phyloP scores from a whole-genome alignment of 2,797 vertebrate genomes.

The Paramormyrops hopkinsi region DNA sequence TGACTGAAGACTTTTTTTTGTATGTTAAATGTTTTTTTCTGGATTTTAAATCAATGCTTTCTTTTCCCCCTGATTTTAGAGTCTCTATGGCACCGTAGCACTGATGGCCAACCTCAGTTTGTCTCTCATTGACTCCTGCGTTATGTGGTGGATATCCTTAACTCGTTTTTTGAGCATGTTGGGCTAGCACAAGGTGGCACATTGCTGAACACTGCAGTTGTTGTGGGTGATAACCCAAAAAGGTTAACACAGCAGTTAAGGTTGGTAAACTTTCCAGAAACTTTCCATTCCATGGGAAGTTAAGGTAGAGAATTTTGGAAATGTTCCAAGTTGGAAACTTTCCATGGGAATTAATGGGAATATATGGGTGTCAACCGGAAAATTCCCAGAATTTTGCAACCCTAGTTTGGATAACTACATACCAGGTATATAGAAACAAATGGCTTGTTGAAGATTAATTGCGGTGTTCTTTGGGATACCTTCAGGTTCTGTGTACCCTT shows the following conservation, averaged over 20 bases:
- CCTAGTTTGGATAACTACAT: not conserved
- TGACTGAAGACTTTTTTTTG: not conserved
- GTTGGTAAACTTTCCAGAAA: not conserved
- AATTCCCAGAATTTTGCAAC: not conserved
- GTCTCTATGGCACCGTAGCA: constrained; percentile 74
- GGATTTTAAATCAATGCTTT: not conserved
- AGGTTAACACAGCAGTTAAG: not conserved
- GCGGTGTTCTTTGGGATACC: not conserved
- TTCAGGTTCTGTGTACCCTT: not conserved
- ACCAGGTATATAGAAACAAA: not conserved
- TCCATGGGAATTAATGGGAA: not conserved
- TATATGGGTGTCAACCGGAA: not conserved
- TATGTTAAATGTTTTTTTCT: not conserved
- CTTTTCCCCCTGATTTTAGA: constrained; percentile 47
- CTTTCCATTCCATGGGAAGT: not conserved
- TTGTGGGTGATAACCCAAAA: not conserved
- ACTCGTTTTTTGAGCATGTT: not conserved
- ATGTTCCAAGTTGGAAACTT: not conserved
- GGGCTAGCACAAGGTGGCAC: not conserved
- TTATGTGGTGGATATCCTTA: constrained; percentile 99
- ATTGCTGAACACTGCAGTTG: not conserved
- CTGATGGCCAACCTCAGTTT: constrained; percentile 80
- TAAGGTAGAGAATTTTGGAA: not conserved
- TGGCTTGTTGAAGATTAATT: not conserved
- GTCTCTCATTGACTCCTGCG: constrained; percentile 86